These are phyloP conservation scores for Lamprologus speciosus DNA, from an alignment of 2,113 vertebrate genomes.

Conservation along the genomic window DNA sequence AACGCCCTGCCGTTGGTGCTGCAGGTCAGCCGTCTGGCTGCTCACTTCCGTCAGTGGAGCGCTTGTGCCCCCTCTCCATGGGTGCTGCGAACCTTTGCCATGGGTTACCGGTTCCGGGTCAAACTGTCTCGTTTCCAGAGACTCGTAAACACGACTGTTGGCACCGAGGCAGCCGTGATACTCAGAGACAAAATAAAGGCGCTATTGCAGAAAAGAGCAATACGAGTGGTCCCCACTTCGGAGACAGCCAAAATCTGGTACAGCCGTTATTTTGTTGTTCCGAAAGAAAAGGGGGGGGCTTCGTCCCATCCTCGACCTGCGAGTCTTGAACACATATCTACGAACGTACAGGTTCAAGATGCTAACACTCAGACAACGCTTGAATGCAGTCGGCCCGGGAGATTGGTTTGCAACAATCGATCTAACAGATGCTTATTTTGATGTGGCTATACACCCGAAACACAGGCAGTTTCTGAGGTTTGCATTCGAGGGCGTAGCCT, in stretches of 20 bases:
- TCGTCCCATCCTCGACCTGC: too few relatives aligned
- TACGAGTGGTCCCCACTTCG: background rate
- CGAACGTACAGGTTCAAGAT: too few relatives aligned
- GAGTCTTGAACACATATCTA: too few relatives aligned
- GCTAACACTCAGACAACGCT: too few relatives aligned
- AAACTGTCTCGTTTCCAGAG: fast-evolving
- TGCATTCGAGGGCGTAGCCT: too few relatives aligned
- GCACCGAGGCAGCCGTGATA: fast-evolving
- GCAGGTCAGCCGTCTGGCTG: background rate
- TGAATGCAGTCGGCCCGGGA: too few relatives aligned
- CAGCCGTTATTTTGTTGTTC: background rate
- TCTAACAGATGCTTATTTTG: too few relatives aligned
- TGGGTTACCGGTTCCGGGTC: background rate
- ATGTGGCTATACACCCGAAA: too few relatives aligned
- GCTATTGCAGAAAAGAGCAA: background rate
- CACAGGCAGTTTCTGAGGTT: too few relatives aligned
- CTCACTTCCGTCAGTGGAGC: background rate
- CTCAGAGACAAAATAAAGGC: background rate
- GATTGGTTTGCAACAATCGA: too few relatives aligned
- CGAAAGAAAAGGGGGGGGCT: background rate
- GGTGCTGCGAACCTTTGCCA: fast-evolving
- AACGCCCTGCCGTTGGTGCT: fast-evolving
- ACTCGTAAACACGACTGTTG: fast-evolving
- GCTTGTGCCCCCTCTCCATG: background rate
- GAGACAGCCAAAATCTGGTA: fast-evolving